These are phyloP conservation scores for Artibeus lituratus DNA, from an alignment of 2,797 vertebrate species.

Conservation along the genomic window DNA sequence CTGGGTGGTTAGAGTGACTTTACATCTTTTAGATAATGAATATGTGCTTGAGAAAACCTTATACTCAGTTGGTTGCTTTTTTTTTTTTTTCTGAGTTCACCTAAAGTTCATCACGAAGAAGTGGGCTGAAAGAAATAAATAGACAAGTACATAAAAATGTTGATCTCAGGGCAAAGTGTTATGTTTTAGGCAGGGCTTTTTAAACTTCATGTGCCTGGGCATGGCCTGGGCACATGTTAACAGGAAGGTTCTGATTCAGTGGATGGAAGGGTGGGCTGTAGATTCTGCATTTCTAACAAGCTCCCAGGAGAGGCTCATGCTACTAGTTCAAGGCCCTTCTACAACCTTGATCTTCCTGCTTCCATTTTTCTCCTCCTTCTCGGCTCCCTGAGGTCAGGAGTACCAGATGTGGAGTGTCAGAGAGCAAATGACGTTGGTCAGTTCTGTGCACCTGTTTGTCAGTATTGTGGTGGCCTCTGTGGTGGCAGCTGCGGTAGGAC, in stretches of 20 bases:
- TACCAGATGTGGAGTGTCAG: not conserved
- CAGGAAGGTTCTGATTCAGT: not conserved
- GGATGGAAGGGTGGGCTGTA: not conserved
- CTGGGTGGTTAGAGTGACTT: constrained; percentile 57
- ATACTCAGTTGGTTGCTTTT: not conserved
- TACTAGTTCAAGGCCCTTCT: not conserved
- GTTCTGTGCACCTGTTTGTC: not conserved
- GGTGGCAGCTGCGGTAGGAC: not conserved
- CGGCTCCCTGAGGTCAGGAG: not conserved
- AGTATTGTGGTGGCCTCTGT: not conserved
- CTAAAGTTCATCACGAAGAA: not conserved
- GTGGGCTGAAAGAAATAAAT: not conserved
- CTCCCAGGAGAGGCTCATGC: not conserved
- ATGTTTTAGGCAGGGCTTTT: not conserved
- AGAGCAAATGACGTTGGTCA: not conserved
- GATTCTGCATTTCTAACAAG: not conserved
- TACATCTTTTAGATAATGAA: constrained; percentile 64
- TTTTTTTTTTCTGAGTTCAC: not conserved
- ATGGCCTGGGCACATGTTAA: not conserved
- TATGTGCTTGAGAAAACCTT: constrained; percentile 58
- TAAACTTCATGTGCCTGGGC: not conserved
- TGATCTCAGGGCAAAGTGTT: not conserved
- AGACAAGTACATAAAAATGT: not conserved
- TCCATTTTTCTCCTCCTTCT: not conserved
- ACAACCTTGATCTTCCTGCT: not conserved